Conservation (phyloP, 2,888 invertebrate genomes). For the Gnatocerus cornutus region DNA sequence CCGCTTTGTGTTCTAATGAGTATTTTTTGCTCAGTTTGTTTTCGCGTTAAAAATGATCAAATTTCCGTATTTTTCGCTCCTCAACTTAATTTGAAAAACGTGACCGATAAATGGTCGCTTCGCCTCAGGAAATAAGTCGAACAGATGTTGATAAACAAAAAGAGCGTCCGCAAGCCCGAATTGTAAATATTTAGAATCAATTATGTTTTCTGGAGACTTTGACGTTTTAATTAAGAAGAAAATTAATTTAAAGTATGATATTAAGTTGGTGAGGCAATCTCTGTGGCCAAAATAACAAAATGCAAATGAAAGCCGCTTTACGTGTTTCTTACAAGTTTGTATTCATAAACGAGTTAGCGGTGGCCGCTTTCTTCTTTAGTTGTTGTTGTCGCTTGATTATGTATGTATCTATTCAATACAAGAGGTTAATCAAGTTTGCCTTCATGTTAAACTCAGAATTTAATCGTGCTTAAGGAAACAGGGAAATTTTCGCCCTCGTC, state of each 20-base stretch:
- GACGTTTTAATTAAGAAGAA: conserved; percentile 45
- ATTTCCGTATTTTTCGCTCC: too few relatives aligned
- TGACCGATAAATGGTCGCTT: too few relatives aligned
- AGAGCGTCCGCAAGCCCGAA: conserved; percentile 3
- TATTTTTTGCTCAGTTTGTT: too few relatives aligned
- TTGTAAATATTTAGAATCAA: conserved; percentile 41
- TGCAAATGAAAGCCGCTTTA: conserved; percentile 61
- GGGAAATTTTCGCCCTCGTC: conserved; percentile 32
- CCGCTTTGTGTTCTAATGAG: too few relatives aligned
- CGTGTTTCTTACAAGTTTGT: conserved; percentile 61
- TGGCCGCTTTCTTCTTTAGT: conserved; percentile 56
- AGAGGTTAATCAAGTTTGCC: conserved; percentile 58
- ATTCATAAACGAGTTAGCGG: conserved; percentile 61
- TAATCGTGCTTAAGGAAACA: conserved; percentile 41
- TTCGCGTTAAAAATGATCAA: too few relatives aligned
- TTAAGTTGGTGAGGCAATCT: conserved; percentile 56
- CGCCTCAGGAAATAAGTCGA: conserved; percentile 9
- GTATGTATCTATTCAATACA: conserved; percentile 60
- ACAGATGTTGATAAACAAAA: conserved; percentile 37
- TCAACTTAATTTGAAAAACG: too few relatives aligned
- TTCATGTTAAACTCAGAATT: conserved; percentile 53
- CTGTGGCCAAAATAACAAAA: conserved; percentile 58
- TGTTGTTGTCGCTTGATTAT: conserved; percentile 56
- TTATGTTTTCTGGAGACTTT: conserved; percentile 27
- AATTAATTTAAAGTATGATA: conserved; percentile 49